Evolutionary conservation across 2,888 invertebrate species (phyloP), one percentile per base, ranked within the genome.

Genomic region (Agrochola lota): DNA sequence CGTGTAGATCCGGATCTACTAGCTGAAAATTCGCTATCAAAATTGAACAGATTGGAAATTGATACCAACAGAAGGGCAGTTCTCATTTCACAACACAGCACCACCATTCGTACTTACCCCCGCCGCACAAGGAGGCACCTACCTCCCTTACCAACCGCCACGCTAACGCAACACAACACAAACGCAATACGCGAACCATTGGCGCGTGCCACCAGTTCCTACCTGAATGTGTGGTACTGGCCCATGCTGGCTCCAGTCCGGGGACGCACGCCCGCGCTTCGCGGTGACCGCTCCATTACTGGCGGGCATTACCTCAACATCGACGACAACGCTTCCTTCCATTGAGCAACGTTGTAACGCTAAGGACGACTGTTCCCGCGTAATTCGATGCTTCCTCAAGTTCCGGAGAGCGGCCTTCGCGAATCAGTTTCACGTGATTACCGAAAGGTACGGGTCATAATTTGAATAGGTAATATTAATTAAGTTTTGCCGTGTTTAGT

Each of bases 401-500:
- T 91, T 91, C 92, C 91, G 90, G 86, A 79, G 72, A n/a, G 12
- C 78, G 86, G 84, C 92, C 93, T 93, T 92, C 90, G 71, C 43
- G 78, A 67, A 77, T 84, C 72, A 86, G 86, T 91, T 91, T 91
- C 91, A 86, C 89, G 77, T 77, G 78, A 88, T 85, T 86, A 87
- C 46, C 1, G 7, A 20, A 35, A 71, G n/a, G n/a, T 30, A 59
- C 76, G 64, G 77, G 73, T 80, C 78, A 81, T 87, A 80, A 85
- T 78, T 78, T 80, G 84, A 63, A 82, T 71, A 77, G 84, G 78
- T 75, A 77, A 74, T 71, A 72, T 74, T 83, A 72, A 82, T 79
- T 83, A 78, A n/a, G 17, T 62, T 72, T 83, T 71, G 75, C 49
- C 46, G 68, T 67, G 75, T 71, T 84, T 73, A 71, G 35, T 60